Evolutionary conservation across 2,888 invertebrate genomes (phyloP), one percentile per base, ranked within the genome.

Genomic region (Chrysodeixis includens): DNA sequence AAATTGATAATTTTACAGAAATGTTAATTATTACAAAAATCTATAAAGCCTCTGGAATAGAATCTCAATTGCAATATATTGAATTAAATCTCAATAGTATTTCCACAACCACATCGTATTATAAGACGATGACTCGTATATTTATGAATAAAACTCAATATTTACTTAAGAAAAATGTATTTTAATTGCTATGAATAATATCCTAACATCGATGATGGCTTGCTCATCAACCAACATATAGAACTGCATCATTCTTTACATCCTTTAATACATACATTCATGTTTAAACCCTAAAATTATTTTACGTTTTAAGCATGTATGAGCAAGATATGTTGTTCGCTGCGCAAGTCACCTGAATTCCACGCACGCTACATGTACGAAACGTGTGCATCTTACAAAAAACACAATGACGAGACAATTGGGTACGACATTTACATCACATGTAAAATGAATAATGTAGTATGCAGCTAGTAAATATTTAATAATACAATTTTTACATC

Each of bases 121-220:
- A 49, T 53, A 63, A 55, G 44, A 60, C 56, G 65, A 62, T 1
- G 61, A 71, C 52, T 59, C 57, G 51, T 70, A 61, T 74, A 60
- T 76, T 65, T 57, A 69, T 66, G 49, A 78, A 80, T 78, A 80
- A 80, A 78, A 78, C 74, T 32, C 64, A 66, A 56, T 64, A 69
- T 78, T 67, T 67, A 71, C 67, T 71, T 66, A 60, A 61, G 26
- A 62, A 18, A 66, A 65, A 49, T 66, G 62, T 69, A 53, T 74
- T 78, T 74, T 65, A 77, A 61, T 75, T 64, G 57, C 66, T 69
- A 77, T 46, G 56, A 70, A 54, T 73, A 56, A 64, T 65, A 57
- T 49, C 52, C 40, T 63, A 57, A 57, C 30, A 60, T 61, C 30
- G 58, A 55, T 9, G 18, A 10, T 20, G 46, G 46, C 46, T 49